Base-by-base conservation (phyloP, 2,797 vertebrate species). In the Neosalanx taihuensis region DNA sequence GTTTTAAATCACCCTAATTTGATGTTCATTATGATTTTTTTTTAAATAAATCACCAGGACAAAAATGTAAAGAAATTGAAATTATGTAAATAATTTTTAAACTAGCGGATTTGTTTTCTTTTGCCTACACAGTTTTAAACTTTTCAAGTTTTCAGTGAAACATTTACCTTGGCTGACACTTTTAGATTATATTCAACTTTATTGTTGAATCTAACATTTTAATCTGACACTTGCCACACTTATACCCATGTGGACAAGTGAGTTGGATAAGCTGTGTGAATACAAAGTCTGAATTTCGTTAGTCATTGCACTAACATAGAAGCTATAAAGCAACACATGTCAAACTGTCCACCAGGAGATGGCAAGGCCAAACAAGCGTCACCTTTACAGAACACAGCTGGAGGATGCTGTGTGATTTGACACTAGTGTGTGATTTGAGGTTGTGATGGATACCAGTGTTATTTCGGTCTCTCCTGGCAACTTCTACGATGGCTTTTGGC, bases 41-140 rank as follows among this genome's bases (percentile, higher is more conserved):
- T n/a, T 79, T 68, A 72, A 63, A 7, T 56, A 6, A 56, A 56
- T 6, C 51, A 2, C 18, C 18, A n/a, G 18, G 17, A 56, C 15
- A n/a, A 7, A n/a, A 56, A 82, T 70, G 79, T 79, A 87, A 84
- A 86, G 73, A 80, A 84, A 70, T 81, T 64, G 72, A 60, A 67
- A 37, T 10, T 66, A 69, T 60, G 60, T 6, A 65, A 18, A 18
- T 64, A 72, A 67, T 74, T 10, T 46, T 69, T 51, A 64, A 64
- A 74, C 62, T 67, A 69, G 7, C 26, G 1, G 46, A 75, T 46
- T 29, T 29, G 33, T 26, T 33, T 63, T 61, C 33, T 72, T 73
- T 65, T 59, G 61, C 71, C 18, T 0, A 1, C 58, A 59, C 26
- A 7, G 41, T 23, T 15, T 30, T 57, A 29, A 23, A 53, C 51